Evolutionary conservation across 2,797 vertebrate species (phyloP), one percentile per base, ranked within the genome.

Genomic region (Scolopax bukidnonensis): DNA sequence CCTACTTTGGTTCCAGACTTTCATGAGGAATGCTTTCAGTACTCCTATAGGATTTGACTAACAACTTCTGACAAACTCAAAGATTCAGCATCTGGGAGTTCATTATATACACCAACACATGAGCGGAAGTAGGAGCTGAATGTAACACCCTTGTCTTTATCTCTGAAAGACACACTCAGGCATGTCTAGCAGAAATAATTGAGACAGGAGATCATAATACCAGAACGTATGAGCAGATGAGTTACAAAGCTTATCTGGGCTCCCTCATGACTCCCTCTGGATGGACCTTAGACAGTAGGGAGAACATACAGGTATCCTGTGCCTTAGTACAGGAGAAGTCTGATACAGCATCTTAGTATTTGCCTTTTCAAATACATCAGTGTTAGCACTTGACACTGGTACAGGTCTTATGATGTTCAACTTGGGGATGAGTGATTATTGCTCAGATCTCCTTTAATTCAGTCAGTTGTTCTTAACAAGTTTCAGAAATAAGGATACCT

Each of bases 141-240:
- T 71, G 71, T 95, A 95, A 96, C 93, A 95, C 96, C 94, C 89
- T 96, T 96, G 96, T 96, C 92, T 92, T 96, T 16, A 87, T 43
- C 89, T 92, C 93, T 73, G 91, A 90, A 84, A 90, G 87, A 93
- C 92, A 96, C 84, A 94, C 79, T 96, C 92, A 79, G 81, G 70
- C 85, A 95, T 85, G 94, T 96, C 95, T 96, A 93, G 86, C 93
- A 96, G 95, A 97, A 97, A 95, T 94, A 96, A 95, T 95, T 95
- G 86, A 96, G 91, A 97, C 96, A 96, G 91, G 87, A 96, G 78
- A 92, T 96, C 88, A 92, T 71, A 95, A 84, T 74, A 68, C 48
- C 86, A 84, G 85, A 93, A 90, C 3, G 3, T 18, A 92, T 0
- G 28, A 95, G 93, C 60, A 95, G 77, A 84, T 77, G 84, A 96